Percentiles rank a stretch among this genome's conserved stretches.
Conservation (phyloP, 1,140 invertebrate species). For the Trissolcus basalis region DNA sequence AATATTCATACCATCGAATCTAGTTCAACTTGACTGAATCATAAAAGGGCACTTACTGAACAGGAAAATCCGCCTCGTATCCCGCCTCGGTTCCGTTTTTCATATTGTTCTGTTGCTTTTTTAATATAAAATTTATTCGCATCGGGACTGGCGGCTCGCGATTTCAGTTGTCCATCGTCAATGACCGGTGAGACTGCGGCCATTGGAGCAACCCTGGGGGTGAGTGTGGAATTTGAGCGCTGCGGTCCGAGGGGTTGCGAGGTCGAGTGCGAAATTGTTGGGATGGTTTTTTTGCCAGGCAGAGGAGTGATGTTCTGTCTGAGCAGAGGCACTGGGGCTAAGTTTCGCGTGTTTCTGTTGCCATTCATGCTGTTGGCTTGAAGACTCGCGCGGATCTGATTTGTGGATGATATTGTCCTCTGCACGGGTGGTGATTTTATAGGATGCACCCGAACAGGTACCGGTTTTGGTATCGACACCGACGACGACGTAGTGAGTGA, state of each 20-base stretch:
- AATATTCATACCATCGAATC: neutral
- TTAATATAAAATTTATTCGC: slow-evolving; percentile 70
- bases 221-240: slow-evolving; percentile 71
- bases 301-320: slow-evolving; percentile 70
- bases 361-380: slow-evolving; percentile 67
- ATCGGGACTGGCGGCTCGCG: slow-evolving; percentile 70
- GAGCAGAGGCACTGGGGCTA: slow-evolving; percentile 71
- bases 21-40: neutral
- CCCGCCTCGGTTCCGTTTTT: slow-evolving; percentile 66
- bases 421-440: slow-evolving; percentile 72
- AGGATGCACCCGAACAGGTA: slow-evolving; percentile 71
- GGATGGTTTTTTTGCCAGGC: slow-evolving; percentile 65
- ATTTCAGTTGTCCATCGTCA: slow-evolving; percentile 73
- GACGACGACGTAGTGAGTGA: slow-evolving; percentile 61
- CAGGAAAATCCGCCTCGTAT: slow-evolving; percentile 73
- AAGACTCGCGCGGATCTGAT: slow-evolving; percentile 72
- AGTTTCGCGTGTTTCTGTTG: slow-evolving; percentile 66
- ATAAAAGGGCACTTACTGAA: slow-evolving; percentile 66
- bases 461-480: slow-evolving; percentile 67
- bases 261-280: slow-evolving; percentile 47
- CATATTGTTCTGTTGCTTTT: slow-evolving; percentile 65
- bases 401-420: slow-evolving; percentile 70
- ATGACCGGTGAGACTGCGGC: slow-evolving; percentile 73
- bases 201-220: slow-evolving; percentile 71
- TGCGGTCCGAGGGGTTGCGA: slow-evolving; percentile 71